phyloP scores from a whole-genome alignment of 1,140 invertebrate species.

The Tribolium castaneum region DNA sequence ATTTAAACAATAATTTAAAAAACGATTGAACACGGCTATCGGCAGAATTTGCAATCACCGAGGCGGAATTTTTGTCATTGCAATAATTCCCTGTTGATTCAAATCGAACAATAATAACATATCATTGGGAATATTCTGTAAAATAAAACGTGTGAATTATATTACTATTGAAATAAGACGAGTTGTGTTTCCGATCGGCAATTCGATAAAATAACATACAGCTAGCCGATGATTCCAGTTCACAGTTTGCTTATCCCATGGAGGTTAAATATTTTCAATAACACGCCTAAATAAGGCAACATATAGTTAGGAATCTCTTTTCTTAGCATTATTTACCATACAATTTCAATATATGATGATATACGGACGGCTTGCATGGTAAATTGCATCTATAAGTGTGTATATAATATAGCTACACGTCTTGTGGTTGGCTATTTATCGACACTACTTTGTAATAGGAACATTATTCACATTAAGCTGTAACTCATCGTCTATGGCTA shows the following conservation, averaged over 20 bases:
- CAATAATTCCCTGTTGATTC: neutral
- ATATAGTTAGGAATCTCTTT: slow-evolving; percentile 30
- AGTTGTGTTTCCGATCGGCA: neutral
- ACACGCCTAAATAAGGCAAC: slow-evolving; percentile 26
- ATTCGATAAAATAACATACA: slow-evolving; percentile 6
- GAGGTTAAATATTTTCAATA: slow-evolving; percentile 36
- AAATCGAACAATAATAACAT: neutral
- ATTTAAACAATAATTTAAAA: too few relatives aligned
- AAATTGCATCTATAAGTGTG: slow-evolving; percentile 29
- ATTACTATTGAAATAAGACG: neutral
- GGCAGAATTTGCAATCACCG: too few relatives aligned
- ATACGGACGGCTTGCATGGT: slow-evolving; percentile 20
- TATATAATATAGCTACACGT: slow-evolving; percentile 9
- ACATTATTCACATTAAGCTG: slow-evolving; percentile 21
- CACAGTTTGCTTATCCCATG: slow-evolving; percentile 8
- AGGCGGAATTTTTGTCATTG: neutral
- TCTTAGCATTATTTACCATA: slow-evolving; percentile 31
- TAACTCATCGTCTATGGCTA: slow-evolving; percentile 16
- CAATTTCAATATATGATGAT: slow-evolving; percentile 33
- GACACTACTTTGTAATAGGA: slow-evolving; percentile 12
- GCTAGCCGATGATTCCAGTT: neutral
- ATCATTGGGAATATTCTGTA: neutral
- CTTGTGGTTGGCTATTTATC: slow-evolving; percentile 5
- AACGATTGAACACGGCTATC: too few relatives aligned
- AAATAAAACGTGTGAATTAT: neutral